Evolutionary conservation across 2,888 invertebrate genomes (phyloP).

Genomic region (Drosophila melanosoma): DNA sequence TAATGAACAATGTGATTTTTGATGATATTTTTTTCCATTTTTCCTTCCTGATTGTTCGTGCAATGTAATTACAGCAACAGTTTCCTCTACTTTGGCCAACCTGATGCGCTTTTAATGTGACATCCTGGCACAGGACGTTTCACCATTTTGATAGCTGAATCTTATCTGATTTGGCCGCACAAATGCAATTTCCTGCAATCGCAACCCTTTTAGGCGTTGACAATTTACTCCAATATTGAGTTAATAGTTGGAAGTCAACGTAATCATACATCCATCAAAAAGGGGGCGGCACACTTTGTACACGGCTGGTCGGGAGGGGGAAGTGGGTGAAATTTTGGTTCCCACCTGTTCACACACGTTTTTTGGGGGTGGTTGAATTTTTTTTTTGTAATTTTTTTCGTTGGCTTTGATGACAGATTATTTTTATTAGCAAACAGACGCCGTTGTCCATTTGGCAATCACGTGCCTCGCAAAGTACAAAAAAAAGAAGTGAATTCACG

Average conservation of each 20-base stretch:
- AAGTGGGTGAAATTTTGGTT: constrained; percentile 13
- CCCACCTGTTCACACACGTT: constrained; percentile 71
- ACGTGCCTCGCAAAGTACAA: constrained; percentile 19
- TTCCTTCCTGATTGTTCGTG: constrained; percentile 22
- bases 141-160: constrained; percentile 27
- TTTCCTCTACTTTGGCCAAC: constrained; percentile 58
- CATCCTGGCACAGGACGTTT: constrained; percentile 59
- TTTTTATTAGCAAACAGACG: constrained; percentile 77
- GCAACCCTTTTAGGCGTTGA: constrained; percentile 58
- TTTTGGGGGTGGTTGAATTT: constrained; percentile 29
- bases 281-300: constrained; percentile 12
- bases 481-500: constrained; percentile 1
- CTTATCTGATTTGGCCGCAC: constrained; percentile 74
- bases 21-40: constrained; percentile 22
- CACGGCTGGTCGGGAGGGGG: neutral
- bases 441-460: constrained; percentile 55
- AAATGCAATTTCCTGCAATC: constrained; percentile 81
- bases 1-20: neutral
- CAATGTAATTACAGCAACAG: constrained; percentile 76
- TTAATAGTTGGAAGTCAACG: constrained; percentile 80
- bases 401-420: constrained; percentile 83
- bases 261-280: constrained; percentile 32
- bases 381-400: neutral
- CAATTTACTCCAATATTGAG: constrained; percentile 75
- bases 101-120: constrained; percentile 78